Percentiles rank a stretch among this genome's conserved stretches.
Evolutionary conservation across 2,113 vertebrate genomes (phyloP).

Genomic region (Colaptes auratus): DNA sequence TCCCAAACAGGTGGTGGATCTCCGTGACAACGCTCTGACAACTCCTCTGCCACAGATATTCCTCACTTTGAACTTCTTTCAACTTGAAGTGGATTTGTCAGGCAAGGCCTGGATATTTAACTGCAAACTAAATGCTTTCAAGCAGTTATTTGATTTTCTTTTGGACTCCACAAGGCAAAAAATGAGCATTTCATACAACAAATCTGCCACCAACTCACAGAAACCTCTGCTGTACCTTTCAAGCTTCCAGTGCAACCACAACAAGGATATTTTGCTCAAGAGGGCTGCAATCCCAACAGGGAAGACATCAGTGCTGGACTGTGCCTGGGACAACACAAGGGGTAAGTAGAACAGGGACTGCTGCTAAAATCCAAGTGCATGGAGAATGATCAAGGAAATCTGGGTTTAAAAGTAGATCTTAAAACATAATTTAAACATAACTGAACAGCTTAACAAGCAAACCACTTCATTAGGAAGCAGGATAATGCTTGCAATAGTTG

Average conservation of each 20-base stretch:
- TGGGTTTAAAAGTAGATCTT: background rate
- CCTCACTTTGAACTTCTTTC: constrained; percentile 75
- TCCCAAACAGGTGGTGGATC: constrained; percentile 80
- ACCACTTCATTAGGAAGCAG: background rate
- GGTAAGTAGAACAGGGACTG: background rate
- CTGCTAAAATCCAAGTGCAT: background rate
- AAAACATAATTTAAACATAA: background rate
- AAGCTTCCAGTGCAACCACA: constrained; percentile 71
- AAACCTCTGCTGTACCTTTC: constrained; percentile 72
- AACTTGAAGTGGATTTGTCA: constrained; percentile 65
- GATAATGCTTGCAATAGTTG: background rate
- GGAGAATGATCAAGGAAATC: background rate
- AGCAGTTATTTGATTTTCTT: constrained; percentile 50
- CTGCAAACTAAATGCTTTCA: constrained; percentile 68
- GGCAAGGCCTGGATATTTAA: constrained; percentile 81
- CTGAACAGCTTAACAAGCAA: background rate
- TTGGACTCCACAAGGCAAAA: constrained; percentile 65
- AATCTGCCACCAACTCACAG: constrained; percentile 48
- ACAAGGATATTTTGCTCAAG: constrained; percentile 35
- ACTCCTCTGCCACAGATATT: constrained; percentile 70
- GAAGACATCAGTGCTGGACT: constrained; percentile 46
- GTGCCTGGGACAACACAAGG: background rate
- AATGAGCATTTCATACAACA: constrained; percentile 73
- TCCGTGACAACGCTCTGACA: constrained; percentile 84
- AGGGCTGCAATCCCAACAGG: constrained; percentile 65